Evolutionary conservation across 2,888 invertebrate species (phyloP), one percentile per base, ranked within the genome.

Genomic region (Macrosiphum euphorbiae): DNA sequence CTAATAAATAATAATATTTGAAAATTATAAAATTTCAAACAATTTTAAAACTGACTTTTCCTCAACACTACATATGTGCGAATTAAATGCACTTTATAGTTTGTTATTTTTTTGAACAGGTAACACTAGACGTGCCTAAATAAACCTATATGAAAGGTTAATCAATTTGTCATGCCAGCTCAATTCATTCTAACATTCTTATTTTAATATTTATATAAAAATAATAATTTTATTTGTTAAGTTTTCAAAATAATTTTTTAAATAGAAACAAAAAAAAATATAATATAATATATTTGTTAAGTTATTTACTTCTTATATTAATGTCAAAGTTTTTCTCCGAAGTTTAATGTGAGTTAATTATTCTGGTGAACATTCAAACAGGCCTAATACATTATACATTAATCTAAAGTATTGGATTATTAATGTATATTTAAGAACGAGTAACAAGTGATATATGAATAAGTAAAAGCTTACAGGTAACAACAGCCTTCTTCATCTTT

Each of bases 21-120:
- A 35, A 2, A 35, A 78, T 85, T 67, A n/a, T 78, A 28, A 67
- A 88, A 92, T 78, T 91, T 92, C 50, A 35, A 52, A 55, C 24
- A 67, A 35, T 92, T 41, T 88, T 41, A 41, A 88, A 88, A 88
- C 7, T 55, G 24, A 67, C 20, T 88, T 90, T 90, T 67, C 26
- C 20, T 52, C 52, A 61, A 61, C 24, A 26, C n/a, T 0, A 41
- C 52, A 85, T 13, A 92, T 44, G 88, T 88, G 88, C 92, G 78
- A 88, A 92, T 78, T 88, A 52, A 92, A 78, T 88, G 89, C 93
- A 67, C 94, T 86, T 67, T 90, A 90, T 90, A 90, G 94, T 20
- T 90, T 94, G 86, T 86, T 94, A 86, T 94, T 94, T 94, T 94
- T 85, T 94, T 94, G 94, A 94, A 94, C 94, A 94, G 94, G 94